Percentiles rank a stretch among this genome's conserved stretches.
Conservation (phyloP, 2,113 vertebrate genomes). For the Epinephelus moara region DNA sequence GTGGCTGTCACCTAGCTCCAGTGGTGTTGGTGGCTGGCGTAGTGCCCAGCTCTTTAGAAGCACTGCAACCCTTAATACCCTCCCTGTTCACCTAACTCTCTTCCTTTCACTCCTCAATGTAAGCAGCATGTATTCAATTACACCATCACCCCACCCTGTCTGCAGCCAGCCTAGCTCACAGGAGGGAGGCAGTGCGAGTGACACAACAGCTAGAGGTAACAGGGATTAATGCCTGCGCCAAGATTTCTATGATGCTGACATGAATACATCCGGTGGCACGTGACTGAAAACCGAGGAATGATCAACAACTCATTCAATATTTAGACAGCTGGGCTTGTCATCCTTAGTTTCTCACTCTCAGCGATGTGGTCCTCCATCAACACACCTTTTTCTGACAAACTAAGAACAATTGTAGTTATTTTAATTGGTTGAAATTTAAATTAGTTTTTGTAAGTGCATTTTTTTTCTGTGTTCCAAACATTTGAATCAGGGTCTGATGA, state of each 20-base stretch:
- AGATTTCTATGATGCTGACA: neutral
- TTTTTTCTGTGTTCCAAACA: neutral
- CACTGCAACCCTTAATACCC: slow-evolving; percentile 22
- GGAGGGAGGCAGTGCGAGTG: slow-evolving; percentile 24
- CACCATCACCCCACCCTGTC: slow-evolving; percentile 60
- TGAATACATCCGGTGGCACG: neutral
- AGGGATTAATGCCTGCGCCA: neutral
- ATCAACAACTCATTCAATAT: no score
- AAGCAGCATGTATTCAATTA: slow-evolving; percentile 71
- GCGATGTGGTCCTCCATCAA: neutral
- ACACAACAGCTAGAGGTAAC: slow-evolving; percentile 15
- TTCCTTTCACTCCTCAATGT: slow-evolving; percentile 51
- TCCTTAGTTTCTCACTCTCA: neutral
- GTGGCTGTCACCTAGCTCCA: slow-evolving; percentile 32
- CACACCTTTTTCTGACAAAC: neutral
- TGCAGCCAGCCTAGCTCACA: slow-evolving; percentile 32
- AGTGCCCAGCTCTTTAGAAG: slow-evolving; percentile 28
- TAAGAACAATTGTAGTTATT: neutral
- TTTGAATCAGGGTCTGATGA: no score
- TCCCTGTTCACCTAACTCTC: slow-evolving; percentile 20
- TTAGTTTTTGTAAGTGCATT: neutral
- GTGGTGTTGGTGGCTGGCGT: slow-evolving; percentile 35
- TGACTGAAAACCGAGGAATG: neutral
- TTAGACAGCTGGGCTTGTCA: no score
- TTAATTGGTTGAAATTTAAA: neutral